phyloP scores from a whole-genome alignment of 2,113 vertebrate species.

The Thinocorus orbignyianus region DNA sequence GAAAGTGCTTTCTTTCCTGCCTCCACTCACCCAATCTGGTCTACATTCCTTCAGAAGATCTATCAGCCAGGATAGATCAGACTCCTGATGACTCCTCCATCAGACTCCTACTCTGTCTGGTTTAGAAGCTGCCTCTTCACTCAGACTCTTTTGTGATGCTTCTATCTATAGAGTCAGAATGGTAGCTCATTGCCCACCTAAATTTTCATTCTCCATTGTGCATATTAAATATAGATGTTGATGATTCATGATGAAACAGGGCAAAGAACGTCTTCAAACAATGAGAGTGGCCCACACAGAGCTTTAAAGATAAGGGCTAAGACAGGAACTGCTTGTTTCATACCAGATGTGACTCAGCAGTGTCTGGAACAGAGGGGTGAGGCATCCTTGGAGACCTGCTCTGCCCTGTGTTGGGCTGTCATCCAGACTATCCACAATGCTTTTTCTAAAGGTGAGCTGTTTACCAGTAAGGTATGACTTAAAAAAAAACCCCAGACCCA shows the following conservation, averaged over 20 bases:
- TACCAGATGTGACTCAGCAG: not conserved
- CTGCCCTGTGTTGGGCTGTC: not conserved
- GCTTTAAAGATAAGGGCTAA: not conserved
- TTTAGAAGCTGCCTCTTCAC: not conserved
- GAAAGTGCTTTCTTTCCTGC: not conserved
- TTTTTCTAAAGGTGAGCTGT: not conserved
- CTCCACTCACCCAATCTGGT: not conserved
- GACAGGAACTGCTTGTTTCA: not conserved
- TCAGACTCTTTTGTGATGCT: not conserved
- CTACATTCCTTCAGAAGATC: not conserved
- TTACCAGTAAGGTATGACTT: not conserved
- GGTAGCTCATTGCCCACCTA: not conserved
- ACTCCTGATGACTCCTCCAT: too few relatives aligned
- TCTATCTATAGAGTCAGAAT: not conserved
- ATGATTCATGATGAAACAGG: not conserved
- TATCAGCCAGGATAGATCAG: not conserved
- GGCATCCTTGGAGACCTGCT: not conserved
- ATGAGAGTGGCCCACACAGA: not conserved
- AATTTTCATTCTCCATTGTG: not conserved
- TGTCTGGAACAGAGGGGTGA: not conserved
- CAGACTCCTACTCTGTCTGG: not conserved
- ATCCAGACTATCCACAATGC: not conserved
- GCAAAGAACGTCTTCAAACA: not conserved
- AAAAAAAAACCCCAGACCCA: not conserved
- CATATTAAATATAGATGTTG: not conserved